phyloP scores from a whole-genome alignment of 2,113 vertebrate genomes.

The Ceyx melanurus region DNA sequence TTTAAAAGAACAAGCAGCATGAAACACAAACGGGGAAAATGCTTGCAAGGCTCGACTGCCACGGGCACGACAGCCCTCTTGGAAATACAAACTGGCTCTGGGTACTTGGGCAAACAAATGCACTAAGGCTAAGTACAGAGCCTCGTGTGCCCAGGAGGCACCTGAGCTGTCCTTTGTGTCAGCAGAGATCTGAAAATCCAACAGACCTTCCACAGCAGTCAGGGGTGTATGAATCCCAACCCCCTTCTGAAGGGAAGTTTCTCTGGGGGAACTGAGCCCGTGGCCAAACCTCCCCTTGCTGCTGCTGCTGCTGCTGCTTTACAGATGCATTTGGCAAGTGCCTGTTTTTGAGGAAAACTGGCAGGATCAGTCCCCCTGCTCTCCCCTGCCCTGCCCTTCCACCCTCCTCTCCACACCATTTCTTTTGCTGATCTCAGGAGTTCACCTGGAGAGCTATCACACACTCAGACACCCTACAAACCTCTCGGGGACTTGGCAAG shows the following conservation, averaged over 20 bases:
- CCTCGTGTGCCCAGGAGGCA: background rate
- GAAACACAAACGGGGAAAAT: background rate
- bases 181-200: background rate
- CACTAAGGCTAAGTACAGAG: background rate
- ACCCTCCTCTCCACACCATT: background rate
- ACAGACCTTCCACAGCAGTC: background rate
- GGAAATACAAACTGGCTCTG: background rate
- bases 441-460: background rate
- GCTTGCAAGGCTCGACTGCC: constrained; percentile 18
- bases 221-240: fast-evolving
- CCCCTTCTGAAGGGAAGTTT: background rate
- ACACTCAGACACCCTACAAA: background rate
- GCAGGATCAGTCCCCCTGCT: background rate
- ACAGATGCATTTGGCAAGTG: background rate
- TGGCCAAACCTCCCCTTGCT: background rate
- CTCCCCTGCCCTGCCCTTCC: background rate
- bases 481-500: background rate
- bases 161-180: background rate
- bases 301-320: background rate
- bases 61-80: background rate
- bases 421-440: background rate
- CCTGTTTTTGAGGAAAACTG: background rate
- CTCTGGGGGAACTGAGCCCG: background rate
- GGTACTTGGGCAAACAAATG: background rate
- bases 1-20: background rate